Base-by-base conservation (phyloP, 1,140 invertebrate genomes). In the Plodia interpunctella region DNA sequence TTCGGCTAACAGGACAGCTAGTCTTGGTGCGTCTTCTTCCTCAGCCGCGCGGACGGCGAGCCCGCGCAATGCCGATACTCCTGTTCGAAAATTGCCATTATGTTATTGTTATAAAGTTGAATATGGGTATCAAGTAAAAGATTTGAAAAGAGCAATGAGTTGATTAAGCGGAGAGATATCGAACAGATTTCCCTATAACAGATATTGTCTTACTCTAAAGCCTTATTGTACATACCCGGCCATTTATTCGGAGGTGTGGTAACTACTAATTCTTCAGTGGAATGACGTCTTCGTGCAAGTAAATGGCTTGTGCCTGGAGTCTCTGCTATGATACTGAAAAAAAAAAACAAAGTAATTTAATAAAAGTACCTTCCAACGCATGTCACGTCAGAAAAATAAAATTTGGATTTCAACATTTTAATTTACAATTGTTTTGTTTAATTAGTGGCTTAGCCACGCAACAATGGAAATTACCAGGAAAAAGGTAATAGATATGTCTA, bases 11-110 rank as follows among this genome's bases (percentile, higher is more conserved):
- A 99, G 90, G 17, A 98, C 95, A 68, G 96, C 96, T 21, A 99
- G 88, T 72, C 97, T 95, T 0, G 98, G 98, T 0, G 96, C 94
- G 83, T 99, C 98, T 77, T 99, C 98, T 78, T 99, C 98, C 80
- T 98, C 97, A 70, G 99, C 98, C 74, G 99, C 98, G 13, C 97
- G 91, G 0, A 96, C 94, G 3, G 99, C 87, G 49, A 99, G 89
- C 0, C 97, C 96, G 11, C 97, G 92, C 44, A 99, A 90, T 66
- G 97, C 97, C 1, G 97, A 96, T 0, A 99, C 98, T 21, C 97
- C 90, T 90, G 52, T 51, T 13, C 18, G 13, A 51, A 20, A 51
- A 20, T 17, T 0, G 11, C 9, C 11, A 51, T 51, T 20, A 51
- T 6, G 6, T 25, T 25, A 25, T 25, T 25, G 21, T 25, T n/a